Evolutionary conservation across 2,888 invertebrate species (phyloP).

Genomic region (Lypha dubia): DNA sequence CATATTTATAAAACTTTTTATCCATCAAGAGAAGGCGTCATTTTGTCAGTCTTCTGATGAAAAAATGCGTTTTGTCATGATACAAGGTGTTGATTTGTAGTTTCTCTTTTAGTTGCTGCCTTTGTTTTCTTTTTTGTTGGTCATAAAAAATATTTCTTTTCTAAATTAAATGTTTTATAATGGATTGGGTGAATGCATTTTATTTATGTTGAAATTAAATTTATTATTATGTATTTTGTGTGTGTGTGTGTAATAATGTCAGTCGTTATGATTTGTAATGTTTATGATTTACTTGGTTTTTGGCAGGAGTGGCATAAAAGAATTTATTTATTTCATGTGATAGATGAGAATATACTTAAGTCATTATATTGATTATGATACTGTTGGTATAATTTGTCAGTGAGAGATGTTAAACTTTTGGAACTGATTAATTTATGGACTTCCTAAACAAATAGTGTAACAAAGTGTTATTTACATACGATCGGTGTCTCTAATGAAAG

Average conservation of each 20-base stretch:
- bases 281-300: constrained; percentile 10
- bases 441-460: not conserved
- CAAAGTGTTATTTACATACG: too few relatives aligned
- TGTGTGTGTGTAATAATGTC: too few relatives aligned
- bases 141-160: constrained; percentile 42
- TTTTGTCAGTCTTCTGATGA: constrained; percentile 56
- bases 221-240: constrained; percentile 21
- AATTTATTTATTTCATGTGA: constrained; percentile 2
- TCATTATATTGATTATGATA: not conserved
- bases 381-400: not conserved
- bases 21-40: constrained; percentile 65
- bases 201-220: constrained; percentile 5
- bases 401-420: not conserved
- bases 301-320: constrained; percentile 31
- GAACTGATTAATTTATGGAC: not conserved
- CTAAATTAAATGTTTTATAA: constrained; percentile 46
- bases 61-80: constrained; percentile 67
- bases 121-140: constrained; percentile 37
- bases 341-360: not conserved
- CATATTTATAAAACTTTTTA: constrained; percentile 20
- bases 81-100: constrained; percentile 71
- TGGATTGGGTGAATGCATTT: constrained; percentile 29
- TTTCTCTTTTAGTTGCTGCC: constrained; percentile 39
- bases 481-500: too few relatives aligned
- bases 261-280: constrained; percentile 25